Percentiles rank a stretch among this genome's conserved stretches.
Evolutionary conservation across 2,888 invertebrate genomes (phyloP).

Genomic region (Noctua fimbriata): DNA sequence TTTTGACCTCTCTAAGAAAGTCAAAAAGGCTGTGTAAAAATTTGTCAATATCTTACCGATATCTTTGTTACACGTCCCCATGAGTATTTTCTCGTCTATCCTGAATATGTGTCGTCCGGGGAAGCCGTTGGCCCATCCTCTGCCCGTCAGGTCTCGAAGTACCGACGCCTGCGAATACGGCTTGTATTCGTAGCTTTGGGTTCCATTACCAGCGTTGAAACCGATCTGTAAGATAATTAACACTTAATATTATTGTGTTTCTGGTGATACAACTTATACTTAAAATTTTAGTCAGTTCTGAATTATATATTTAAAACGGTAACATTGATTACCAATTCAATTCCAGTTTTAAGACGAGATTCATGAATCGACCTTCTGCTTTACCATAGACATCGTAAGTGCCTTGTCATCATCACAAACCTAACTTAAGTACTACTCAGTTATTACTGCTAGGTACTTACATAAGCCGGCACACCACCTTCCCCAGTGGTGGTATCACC

Average conservation of each 20-base stretch:
- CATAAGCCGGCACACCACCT: conserved; percentile 96
- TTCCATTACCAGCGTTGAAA: conserved; percentile 99
- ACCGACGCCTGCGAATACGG: conserved; percentile 97
- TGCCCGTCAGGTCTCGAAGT: conserved; percentile 94
- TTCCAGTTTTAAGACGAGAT: background rate
- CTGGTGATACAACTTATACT: background rate
- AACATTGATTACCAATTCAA: background rate
- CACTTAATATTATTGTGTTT: background rate
- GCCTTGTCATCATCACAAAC: background rate
- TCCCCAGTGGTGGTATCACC: conserved; percentile 96
- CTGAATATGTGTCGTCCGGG: conserved; percentile 98
- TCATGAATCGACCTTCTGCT: background rate
- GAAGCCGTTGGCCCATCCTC: conserved; percentile 96
- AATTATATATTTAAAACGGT: background rate
- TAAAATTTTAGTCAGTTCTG: background rate
- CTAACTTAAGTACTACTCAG: background rate
- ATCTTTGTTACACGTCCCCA: conserved; percentile 98
- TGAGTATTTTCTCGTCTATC: conserved; percentile 97
- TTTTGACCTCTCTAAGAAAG: background rate
- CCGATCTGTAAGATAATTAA: conserved; percentile 92
- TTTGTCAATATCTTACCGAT: conserved; percentile 90
- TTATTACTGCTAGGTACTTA: conserved; percentile 86
- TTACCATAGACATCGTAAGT: background rate
- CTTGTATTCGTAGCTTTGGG: conserved; percentile 95
- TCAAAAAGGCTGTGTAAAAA: background rate